phyloP scores from a whole-genome alignment of 2,888 invertebrate genomes.

The Megaustenia siamemsis region DNA sequence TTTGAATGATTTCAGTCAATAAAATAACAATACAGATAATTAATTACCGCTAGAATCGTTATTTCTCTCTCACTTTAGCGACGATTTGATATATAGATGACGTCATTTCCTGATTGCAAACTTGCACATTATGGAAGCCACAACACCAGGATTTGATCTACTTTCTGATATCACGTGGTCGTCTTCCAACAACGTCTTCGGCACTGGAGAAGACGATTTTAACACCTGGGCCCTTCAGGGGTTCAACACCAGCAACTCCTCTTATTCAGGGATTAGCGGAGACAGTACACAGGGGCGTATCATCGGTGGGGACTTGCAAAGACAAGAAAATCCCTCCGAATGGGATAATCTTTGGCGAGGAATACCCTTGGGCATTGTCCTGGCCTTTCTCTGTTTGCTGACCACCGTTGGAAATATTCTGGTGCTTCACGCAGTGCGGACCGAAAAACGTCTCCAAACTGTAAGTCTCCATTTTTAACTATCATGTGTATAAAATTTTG shows the following conservation, averaged over 20 bases:
- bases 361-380: slow-evolving; percentile 78
- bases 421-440: slow-evolving; percentile 82
- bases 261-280: neutral
- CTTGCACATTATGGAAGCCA: slow-evolving; percentile 30
- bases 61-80: too few relatives aligned
- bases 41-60: too few relatives aligned
- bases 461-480: slow-evolving; percentile 71
- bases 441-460: slow-evolving; percentile 81
- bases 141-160: slow-evolving; percentile 24
- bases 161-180: slow-evolving; percentile 10
- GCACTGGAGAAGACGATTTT: slow-evolving; percentile 2
- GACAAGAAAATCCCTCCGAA: neutral
- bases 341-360: slow-evolving; percentile 66
- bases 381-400: slow-evolving; percentile 79
- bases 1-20: too few relatives aligned
- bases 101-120: neutral
- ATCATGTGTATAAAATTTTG: neutral
- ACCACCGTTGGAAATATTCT: slow-evolving; percentile 81
- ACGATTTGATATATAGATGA: too few relatives aligned
- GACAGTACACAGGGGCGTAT: neutral
- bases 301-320: neutral
- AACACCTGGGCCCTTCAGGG: slow-evolving; percentile 4
- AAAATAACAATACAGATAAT: too few relatives aligned
- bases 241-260: slow-evolving; percentile 12
- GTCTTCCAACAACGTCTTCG: neutral